Conservation (phyloP, 2,113 vertebrate species). For the Megaptera novaeangliae region DNA sequence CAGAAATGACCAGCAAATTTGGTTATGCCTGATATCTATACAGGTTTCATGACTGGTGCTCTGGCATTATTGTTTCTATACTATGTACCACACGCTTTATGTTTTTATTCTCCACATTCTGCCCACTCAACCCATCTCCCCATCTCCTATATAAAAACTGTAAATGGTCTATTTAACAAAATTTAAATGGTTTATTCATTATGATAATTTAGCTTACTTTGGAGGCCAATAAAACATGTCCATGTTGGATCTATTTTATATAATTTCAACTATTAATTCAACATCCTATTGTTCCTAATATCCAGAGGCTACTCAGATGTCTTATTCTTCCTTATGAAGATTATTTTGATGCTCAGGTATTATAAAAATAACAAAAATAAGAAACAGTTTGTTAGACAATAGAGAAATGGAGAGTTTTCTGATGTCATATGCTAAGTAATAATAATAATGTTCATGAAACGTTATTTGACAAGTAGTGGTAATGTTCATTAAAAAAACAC, state of each 20-base stretch:
- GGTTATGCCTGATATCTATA: background rate
- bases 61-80: background rate
- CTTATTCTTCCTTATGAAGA: background rate
- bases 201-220: background rate
- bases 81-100: background rate
- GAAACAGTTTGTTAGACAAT: background rate
- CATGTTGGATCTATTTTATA: background rate
- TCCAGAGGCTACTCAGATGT: background rate
- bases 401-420: background rate
- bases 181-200: background rate
- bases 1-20: background rate
- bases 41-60: background rate
- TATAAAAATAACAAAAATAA: background rate
- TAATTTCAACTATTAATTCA: background rate
- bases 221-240: background rate
- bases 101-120: background rate
- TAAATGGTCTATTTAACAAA: background rate
- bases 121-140: background rate
- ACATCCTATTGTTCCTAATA: background rate
- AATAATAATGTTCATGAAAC: background rate
- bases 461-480: background rate
- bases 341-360: background rate
- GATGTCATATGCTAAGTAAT: background rate
- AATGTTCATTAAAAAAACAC: background rate
- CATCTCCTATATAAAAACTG: background rate